A percentile compares a stretch with the other conserved stretches of the same genome.
Evolutionary conservation across 2,797 vertebrate genomes (phyloP).

Genomic region (Sebastes matsubarae): DNA sequence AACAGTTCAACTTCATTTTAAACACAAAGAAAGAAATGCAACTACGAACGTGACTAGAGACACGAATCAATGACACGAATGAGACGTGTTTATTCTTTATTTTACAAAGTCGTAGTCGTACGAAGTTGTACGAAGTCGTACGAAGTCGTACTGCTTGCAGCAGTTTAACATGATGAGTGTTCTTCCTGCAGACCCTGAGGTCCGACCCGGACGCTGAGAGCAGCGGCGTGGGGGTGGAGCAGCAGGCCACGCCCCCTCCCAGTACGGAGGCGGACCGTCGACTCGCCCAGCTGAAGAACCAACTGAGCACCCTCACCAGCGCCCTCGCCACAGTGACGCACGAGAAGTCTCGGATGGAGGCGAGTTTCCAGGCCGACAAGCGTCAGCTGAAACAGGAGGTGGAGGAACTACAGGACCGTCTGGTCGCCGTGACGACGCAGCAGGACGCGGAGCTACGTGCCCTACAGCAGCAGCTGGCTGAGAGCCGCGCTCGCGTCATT

Average conservation of each 20-base stretch:
- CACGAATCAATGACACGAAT: not conserved
- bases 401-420: conserved; percentile 83
- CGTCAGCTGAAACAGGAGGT: conserved; percentile 90
- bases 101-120: no score
- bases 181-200: not conserved
- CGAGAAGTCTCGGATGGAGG: conserved; percentile 97
- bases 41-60: no score
- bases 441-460: conserved; percentile 78
- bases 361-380: conserved; percentile 92
- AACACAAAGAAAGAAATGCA: no score
- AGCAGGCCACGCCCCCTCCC: not conserved
- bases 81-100: no score
- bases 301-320: conserved; percentile 89
- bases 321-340: conserved; percentile 91
- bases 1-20: not conserved
- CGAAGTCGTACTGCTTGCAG: no score
- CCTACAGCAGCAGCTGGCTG: conserved; percentile 86
- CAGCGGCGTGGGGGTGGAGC: conserved; percentile 64
- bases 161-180: not conserved
- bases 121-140: no score
- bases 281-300: conserved; percentile 84
- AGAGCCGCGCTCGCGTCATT: conserved; percentile 89
- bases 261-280: conserved; percentile 79
- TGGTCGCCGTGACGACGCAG: conserved; percentile 61
- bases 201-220: conserved; percentile 79